Evolutionary conservation across 2,797 vertebrate species (phyloP).

Genomic region (Mus caroli): DNA sequence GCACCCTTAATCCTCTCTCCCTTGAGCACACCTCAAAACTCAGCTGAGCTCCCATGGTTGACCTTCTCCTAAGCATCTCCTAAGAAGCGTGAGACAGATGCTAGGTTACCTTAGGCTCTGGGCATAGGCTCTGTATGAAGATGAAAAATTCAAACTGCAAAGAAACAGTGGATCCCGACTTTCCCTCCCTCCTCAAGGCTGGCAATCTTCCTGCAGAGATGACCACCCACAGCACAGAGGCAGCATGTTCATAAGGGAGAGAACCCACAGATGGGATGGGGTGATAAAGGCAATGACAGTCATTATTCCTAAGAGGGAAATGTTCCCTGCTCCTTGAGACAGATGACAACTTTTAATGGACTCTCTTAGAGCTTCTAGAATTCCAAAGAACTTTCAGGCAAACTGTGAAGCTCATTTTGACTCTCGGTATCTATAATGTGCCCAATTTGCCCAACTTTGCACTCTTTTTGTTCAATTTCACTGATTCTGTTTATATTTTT

Average conservation of each 20-base stretch:
- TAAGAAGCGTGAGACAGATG: not conserved
- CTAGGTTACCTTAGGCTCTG: not conserved
- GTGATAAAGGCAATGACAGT: not conserved
- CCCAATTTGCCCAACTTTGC: not conserved
- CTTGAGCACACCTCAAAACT: not conserved
- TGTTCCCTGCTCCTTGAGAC: not conserved
- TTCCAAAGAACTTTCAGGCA: conserved; percentile 13
- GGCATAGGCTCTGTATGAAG: conserved; percentile 19
- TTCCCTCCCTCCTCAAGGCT: not conserved
- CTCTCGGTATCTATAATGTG: not conserved
- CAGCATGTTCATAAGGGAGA: not conserved
- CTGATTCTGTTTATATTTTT: not conserved
- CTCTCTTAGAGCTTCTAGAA: not conserved
- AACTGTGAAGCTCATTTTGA: not conserved
- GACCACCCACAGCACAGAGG: not conserved
- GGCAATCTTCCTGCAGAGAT: conserved; percentile 2
- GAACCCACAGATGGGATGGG: not conserved
- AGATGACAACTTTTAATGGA: not conserved
- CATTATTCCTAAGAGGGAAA: not conserved
- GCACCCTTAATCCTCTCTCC: not conserved
- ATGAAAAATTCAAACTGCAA: conserved; percentile 46
- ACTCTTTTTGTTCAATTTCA: not conserved
- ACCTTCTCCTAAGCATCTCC: not conserved
- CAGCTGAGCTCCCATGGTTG: not conserved
- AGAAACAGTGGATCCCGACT: not conserved